Conservation (phyloP, 1,140 invertebrate genomes). For the Pectinophora gossypiella region DNA sequence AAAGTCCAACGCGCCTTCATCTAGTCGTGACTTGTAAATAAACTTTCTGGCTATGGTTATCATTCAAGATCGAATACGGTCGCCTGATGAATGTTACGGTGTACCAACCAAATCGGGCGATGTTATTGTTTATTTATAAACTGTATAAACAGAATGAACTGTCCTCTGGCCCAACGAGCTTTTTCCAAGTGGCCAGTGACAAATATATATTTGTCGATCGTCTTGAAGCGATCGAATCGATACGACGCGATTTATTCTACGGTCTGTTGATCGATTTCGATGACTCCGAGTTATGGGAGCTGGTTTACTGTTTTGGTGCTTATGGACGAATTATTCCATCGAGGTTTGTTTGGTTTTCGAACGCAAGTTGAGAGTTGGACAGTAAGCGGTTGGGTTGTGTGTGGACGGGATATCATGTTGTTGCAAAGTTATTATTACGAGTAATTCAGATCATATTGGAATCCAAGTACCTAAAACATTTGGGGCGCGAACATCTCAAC, state of each 20-base stretch:
- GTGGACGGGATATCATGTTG: no score
- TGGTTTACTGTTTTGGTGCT: slow-evolving; percentile 33
- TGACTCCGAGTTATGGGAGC: slow-evolving; percentile 22
- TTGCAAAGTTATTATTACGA: no score
- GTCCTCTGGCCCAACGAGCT: slow-evolving; percentile 22
- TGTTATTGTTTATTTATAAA: slow-evolving; percentile 73
- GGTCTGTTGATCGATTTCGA: slow-evolving; percentile 62
- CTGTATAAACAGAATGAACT: slow-evolving; percentile 11
- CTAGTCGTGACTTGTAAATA: slow-evolving; percentile 11
- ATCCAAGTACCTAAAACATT: no score
- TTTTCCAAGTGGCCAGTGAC: slow-evolving; percentile 60
- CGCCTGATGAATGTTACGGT: slow-evolving; percentile 33
- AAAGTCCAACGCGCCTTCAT: not conserved
- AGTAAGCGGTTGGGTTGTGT: no score
- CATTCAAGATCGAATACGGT: slow-evolving; percentile 36
- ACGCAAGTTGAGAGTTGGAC: not conserved
- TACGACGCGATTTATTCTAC: slow-evolving; percentile 58
- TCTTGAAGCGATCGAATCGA: slow-evolving; percentile 59
- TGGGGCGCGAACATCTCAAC: no score
- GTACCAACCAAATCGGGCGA: slow-evolving; percentile 45
- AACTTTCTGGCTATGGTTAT: slow-evolving; percentile 25
- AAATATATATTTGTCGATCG: slow-evolving; percentile 72
- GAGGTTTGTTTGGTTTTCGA: slow-evolving; percentile 19
- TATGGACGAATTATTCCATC: slow-evolving; percentile 30
- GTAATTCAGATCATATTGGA: no score